These are phyloP conservation scores for Drosophila austrosaltans DNA, from an alignment of 2,888 invertebrate genomes.

Conservation along the genomic window DNA sequence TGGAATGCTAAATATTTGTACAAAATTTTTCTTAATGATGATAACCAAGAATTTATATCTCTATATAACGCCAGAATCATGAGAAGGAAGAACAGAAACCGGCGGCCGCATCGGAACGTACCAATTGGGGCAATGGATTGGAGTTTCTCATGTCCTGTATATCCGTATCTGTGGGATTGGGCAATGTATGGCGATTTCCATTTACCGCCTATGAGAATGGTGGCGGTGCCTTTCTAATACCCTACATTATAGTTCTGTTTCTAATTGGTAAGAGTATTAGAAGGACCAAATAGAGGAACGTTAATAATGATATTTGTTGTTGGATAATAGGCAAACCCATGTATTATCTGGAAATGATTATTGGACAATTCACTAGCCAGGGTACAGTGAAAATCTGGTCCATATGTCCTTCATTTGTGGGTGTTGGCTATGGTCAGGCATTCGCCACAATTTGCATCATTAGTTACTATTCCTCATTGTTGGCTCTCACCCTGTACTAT, in stretches of 20 bases:
- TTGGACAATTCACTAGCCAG: constrained; percentile 92
- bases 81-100: constrained; percentile 53
- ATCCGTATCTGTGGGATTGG: constrained; percentile 89
- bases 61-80: constrained; percentile 34
- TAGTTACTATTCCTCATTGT: constrained; percentile 90
- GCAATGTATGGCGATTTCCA: constrained; percentile 89
- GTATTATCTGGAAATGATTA: constrained; percentile 92
- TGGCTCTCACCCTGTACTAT: constrained; percentile 90
- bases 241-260: constrained; percentile 88
- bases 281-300: background rate
- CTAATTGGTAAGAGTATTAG: constrained; percentile 83
- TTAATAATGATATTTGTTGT: background rate
- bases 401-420: constrained; percentile 89
- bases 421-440: constrained; percentile 88
- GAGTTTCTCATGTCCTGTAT: constrained; percentile 91
- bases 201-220: constrained; percentile 89
- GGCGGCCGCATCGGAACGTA: constrained; percentile 35
- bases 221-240: constrained; percentile 89
- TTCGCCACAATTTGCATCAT: constrained; percentile 87
- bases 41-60: constrained; percentile 2
- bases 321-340: constrained; percentile 88
- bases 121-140: constrained; percentile 84
- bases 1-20: constrained; percentile 2
- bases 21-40: background rate
- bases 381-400: constrained; percentile 90